These are phyloP conservation scores for Gallinago undulata DNA, from an alignment of 2,113 vertebrate species.

Conservation along the genomic window DNA sequence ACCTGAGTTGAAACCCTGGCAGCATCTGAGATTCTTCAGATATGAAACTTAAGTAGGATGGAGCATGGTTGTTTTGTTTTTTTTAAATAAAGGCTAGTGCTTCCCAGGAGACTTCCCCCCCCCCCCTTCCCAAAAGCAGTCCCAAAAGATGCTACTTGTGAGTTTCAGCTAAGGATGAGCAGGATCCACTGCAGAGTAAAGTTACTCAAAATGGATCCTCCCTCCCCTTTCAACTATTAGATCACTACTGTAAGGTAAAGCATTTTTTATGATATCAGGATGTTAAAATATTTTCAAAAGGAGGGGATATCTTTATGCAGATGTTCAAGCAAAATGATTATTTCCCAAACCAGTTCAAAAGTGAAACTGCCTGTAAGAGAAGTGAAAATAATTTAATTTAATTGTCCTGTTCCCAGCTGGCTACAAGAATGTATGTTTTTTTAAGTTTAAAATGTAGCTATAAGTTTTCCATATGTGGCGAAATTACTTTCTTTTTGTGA, in stretches of 20 bases:
- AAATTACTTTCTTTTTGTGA: neutral
- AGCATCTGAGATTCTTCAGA: neutral
- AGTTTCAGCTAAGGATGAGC: neutral
- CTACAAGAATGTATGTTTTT: neutral
- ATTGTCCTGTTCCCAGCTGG: neutral
- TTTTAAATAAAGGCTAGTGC: neutral
- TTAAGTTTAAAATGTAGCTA: neutral
- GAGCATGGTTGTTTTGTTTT: neutral
- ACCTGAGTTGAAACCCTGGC: neutral
- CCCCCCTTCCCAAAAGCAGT: neutral
- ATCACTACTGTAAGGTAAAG: neutral
- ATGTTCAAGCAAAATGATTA: neutral
- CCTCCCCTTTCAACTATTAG: neutral
- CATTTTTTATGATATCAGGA: neutral
- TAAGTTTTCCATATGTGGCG: neutral
- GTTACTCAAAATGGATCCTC: neutral
- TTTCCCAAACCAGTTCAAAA: neutral
- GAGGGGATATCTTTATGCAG: neutral
- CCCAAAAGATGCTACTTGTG: neutral
- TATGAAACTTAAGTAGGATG: neutral
- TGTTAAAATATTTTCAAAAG: neutral
- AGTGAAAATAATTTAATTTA: neutral
- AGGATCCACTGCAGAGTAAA: neutral
- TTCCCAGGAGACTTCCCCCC: neutral
- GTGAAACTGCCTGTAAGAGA: neutral